A percentile compares a stretch with the other conserved stretches of the same genome.
phyloP scores from a whole-genome alignment of 2,888 invertebrate species.

The Malthinus flaveolus region DNA sequence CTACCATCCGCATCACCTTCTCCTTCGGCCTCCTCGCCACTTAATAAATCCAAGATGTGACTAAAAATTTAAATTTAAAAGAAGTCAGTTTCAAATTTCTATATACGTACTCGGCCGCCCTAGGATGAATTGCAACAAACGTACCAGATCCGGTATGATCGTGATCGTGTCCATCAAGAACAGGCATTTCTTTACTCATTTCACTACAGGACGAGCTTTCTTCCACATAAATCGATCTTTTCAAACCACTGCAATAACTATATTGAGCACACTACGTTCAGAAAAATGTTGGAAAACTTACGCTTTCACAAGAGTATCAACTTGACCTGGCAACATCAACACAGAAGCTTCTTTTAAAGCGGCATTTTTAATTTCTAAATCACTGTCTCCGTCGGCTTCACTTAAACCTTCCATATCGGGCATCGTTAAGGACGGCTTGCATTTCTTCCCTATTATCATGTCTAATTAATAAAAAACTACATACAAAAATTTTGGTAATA shows the following conservation, averaged over 20 bases:
- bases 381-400: constrained; percentile 51
- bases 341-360: constrained; percentile 44
- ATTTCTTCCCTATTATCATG: constrained; percentile 29
- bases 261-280: background rate
- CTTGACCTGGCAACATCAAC: constrained; percentile 47
- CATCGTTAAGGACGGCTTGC: constrained; percentile 41
- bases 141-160: constrained; percentile 45
- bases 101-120: constrained; percentile 44
- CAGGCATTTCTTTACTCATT: constrained; percentile 51
- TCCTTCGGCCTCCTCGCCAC: constrained; percentile 68
- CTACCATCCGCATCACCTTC: constrained; percentile 69
- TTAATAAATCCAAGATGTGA: constrained; percentile 67
- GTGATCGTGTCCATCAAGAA: constrained; percentile 43
- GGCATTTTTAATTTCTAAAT: constrained; percentile 46
- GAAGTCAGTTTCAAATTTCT: constrained; percentile 1
- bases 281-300: constrained; percentile 25
- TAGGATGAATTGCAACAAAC: constrained; percentile 49
- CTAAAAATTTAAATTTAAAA: constrained; percentile 45
- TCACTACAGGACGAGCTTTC: constrained; percentile 55
- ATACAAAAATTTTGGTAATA: no score
- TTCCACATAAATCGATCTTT: constrained; percentile 50
- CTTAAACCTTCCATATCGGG: constrained; percentile 48
- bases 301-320: constrained; percentile 47
- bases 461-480: background rate
- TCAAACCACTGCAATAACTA: constrained; percentile 38